Conservation (phyloP, 2,888 invertebrate species). For the Willowsia nigromaculata region DNA sequence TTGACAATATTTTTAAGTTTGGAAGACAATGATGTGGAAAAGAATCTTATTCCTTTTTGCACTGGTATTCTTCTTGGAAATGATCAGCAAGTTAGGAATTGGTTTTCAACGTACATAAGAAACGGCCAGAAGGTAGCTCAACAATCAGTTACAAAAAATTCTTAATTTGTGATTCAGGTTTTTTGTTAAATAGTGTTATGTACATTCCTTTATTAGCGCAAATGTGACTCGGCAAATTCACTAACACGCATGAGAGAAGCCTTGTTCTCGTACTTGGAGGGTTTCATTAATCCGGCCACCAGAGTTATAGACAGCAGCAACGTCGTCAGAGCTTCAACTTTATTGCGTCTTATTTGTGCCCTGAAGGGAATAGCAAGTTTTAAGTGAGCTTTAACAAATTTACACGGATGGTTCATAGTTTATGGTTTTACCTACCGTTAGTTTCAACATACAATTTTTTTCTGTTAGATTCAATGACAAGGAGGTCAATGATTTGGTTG, state of each 20-base stretch:
- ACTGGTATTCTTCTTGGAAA: conserved; percentile 94
- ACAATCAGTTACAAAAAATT: neutral
- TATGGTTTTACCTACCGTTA: neutral
- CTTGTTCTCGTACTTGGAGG: conserved; percentile 73
- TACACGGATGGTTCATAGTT: neutral
- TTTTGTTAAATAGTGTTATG: neutral
- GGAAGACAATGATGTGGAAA: conserved; percentile 75
- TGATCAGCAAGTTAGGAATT: conserved; percentile 92
- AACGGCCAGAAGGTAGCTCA: conserved; percentile 88
- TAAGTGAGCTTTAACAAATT: conserved; percentile 84
- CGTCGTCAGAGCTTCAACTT: conserved; percentile 91
- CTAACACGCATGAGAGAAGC: conserved; percentile 75
- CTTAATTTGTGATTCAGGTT: neutral
- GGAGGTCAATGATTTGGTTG: conserved; percentile 90
- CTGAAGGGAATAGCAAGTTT: conserved; percentile 95
- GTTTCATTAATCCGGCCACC: conserved; percentile 58
- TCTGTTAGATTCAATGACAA: conserved; percentile 90
- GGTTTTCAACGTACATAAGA: conserved; percentile 95
- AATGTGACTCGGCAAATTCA: conserved; percentile 74
- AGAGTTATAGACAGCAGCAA: conserved; percentile 60
- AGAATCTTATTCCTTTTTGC: conserved; percentile 88
- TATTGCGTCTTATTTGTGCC: conserved; percentile 94
- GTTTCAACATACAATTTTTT: neutral
- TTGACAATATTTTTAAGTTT: conserved; percentile 91
- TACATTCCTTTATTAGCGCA: conserved; percentile 63